These are phyloP conservation scores for Euproctis similis DNA, from an alignment of 2,888 invertebrate species.

Conservation along the genomic window DNA sequence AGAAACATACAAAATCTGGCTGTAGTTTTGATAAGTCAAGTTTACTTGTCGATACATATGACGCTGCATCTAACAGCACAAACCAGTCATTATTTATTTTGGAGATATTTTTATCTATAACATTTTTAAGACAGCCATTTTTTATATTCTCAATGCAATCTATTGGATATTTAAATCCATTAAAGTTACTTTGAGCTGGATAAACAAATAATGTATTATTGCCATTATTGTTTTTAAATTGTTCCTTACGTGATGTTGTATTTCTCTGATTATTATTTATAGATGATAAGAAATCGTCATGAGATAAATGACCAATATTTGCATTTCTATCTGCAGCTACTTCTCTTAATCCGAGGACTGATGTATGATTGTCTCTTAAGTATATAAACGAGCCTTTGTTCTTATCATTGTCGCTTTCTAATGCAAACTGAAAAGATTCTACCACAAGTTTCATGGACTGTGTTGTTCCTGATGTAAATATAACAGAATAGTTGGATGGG, in stretches of 20 bases:
- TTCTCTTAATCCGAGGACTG: constrained; percentile 94
- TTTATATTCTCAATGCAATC: constrained; percentile 80
- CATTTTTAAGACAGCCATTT: constrained; percentile 71
- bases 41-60: constrained; percentile 84
- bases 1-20: constrained; percentile 93
- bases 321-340: constrained; percentile 76
- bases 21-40: constrained; percentile 82
- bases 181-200: constrained; percentile 96
- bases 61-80: constrained; percentile 90
- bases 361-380: constrained; percentile 94
- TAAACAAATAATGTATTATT: constrained; percentile 82
- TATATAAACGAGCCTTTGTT: constrained; percentile 83
- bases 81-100: constrained; percentile 77
- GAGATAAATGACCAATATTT: constrained; percentile 74
- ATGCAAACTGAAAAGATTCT: constrained; percentile 83
- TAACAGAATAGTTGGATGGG: constrained; percentile 85
- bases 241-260: constrained; percentile 18
- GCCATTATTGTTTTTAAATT: constrained; percentile 25
- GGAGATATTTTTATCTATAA: constrained; percentile 48
- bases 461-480: constrained; percentile 97
- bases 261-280: constrained; percentile 20
- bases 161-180: constrained; percentile 92
- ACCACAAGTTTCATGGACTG: constrained; percentile 88
- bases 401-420: constrained; percentile 27
- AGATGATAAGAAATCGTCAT: constrained; percentile 71